A percentile compares a stretch with the other conserved stretches of the same genome.
phyloP scores from a whole-genome alignment of 30 jellyfish, hydroid and myxozoan species.

The Nemopilema nomurai region DNA sequence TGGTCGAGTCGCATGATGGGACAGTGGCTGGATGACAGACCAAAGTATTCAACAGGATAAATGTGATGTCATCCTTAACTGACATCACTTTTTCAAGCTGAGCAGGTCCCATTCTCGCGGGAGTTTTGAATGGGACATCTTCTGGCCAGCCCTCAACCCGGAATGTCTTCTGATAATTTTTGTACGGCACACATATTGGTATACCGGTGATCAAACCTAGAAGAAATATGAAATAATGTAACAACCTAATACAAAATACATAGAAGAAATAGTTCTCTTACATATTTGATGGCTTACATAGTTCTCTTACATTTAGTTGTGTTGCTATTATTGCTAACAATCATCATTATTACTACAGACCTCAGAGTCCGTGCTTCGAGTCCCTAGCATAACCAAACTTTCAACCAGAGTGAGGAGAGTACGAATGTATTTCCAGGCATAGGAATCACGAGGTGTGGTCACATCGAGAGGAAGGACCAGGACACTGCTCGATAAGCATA shows the following conservation, averaged over 20 bases:
- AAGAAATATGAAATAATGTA: neutral
- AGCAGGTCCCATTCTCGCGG: slow-evolving; percentile 43
- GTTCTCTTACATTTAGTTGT: too few relatives aligned
- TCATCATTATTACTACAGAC: too few relatives aligned
- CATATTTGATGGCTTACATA: neutral
- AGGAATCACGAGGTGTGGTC: neutral
- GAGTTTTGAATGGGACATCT: slow-evolving; percentile 17
- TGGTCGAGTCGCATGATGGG: neutral
- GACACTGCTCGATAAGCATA: neutral
- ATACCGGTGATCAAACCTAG: slow-evolving; percentile 6
- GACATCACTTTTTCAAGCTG: slow-evolving; percentile 21
- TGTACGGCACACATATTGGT: slow-evolving; percentile 32
- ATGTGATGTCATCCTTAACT: slow-evolving; percentile 14
- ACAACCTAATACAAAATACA: neutral
- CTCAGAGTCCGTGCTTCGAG: too few relatives aligned
- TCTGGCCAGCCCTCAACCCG: slow-evolving; percentile 43
- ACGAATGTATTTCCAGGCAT: neutral
- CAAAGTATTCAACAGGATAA: slow-evolving; percentile 13
- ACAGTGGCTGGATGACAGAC: slow-evolving; percentile 27
- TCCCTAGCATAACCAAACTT: too few relatives aligned
- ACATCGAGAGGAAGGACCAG: neutral
- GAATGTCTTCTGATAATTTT: slow-evolving; percentile 5
- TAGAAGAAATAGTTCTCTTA: neutral
- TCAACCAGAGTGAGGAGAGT: too few relatives aligned
- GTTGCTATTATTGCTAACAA: too few relatives aligned